Evolutionary conservation across 2,888 invertebrate genomes (phyloP), one percentile per base, ranked within the genome.

Genomic region (Masnerella sp.): DNA sequence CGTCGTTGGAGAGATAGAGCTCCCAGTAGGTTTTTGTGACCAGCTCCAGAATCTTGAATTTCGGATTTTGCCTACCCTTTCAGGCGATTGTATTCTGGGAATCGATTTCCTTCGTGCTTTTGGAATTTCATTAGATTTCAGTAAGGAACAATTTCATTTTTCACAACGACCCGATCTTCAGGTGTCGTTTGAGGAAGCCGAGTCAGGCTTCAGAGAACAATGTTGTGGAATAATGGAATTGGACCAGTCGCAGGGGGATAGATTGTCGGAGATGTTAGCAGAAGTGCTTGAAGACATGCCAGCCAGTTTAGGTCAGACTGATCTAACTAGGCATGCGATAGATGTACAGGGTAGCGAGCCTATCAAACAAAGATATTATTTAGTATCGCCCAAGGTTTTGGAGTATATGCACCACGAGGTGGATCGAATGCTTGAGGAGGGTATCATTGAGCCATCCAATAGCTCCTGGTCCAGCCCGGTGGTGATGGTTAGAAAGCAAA

Each of bases 391-490:
- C 4, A 38, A 38, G 7, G 38, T 38, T 9, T 17, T 9, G n/a
- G 38, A 38, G 11, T 11, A 11, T 4, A 38, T 38, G 38, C 17
- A 17, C 9, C 9, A 15, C 8, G 17, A 38, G n/a, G 38, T 38
- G 7, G 38, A 38, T 15, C 15, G 18, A 5, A 15, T 38, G 38
- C 8, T 36, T 1, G 14, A 11, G 9, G 43, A 75, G 0, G 81
- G 77, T 5, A 78, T 84, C 0, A 78, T 85, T 0, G 83, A 83
- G 28, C 80, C 76, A 0, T 80, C 78, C 1, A 15, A 32, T 4
- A 51, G 49, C 11, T 32, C 49, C 1, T 83, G 80, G 80, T 77
- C 77, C 7, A 81, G 81, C 1, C 80, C 80, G 2, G 74, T 80
- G 12, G 65, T 84, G 0, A 76, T 82, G 38, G 74, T 80, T 5